phyloP scores from a whole-genome alignment of 1,140 invertebrate species.

The Caenorhabditis remanei region DNA sequence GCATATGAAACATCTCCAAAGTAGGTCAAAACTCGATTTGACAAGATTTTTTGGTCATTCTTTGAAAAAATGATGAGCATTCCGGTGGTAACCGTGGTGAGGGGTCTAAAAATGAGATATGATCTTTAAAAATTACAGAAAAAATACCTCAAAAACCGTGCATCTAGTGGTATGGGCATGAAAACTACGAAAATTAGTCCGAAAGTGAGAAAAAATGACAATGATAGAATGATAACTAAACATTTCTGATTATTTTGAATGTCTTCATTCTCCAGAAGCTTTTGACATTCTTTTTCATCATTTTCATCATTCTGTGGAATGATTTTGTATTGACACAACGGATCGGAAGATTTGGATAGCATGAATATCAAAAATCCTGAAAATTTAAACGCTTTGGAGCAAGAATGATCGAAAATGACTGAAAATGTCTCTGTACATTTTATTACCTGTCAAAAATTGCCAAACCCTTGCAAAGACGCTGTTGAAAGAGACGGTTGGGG shows the following conservation, averaged over 20 bases:
- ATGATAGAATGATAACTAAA: no score
- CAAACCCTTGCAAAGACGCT: constrained; percentile 50
- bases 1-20: constrained; percentile 20
- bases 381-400: no score
- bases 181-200: neutral
- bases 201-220: neutral
- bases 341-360: neutral
- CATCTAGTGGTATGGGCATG: neutral
- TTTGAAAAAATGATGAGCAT: neutral
- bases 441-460: constrained; percentile 55
- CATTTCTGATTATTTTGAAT: no score
- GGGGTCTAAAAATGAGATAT: neutral
- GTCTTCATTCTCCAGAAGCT: neutral
- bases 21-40: neutral
- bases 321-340: neutral
- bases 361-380: neutral
- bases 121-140: neutral
- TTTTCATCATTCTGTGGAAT: neutral
- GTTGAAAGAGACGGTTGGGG: constrained; percentile 8
- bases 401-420: no score
- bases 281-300: neutral
- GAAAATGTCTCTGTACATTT: neutral
- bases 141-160: neutral
- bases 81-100: neutral
- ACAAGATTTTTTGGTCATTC: neutral